These are phyloP conservation scores for Drosophila malerkotliana DNA, from an alignment of 1,140 invertebrate genomes.

Conservation along the genomic window DNA sequence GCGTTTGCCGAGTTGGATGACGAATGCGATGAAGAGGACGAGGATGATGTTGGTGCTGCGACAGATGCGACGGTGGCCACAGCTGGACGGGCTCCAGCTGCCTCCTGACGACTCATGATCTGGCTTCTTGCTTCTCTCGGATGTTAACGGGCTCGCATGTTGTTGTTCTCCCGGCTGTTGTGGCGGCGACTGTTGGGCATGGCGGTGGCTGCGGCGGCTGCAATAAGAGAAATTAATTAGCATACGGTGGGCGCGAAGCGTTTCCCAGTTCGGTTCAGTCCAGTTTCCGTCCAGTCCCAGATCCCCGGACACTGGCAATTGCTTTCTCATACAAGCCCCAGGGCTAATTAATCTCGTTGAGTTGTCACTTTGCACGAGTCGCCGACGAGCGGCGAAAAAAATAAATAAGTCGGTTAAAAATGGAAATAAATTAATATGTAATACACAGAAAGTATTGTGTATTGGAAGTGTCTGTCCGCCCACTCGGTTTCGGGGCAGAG, in stretches of 20 bases:
- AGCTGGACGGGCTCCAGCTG: constrained; percentile 19
- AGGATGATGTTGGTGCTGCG: constrained; percentile 21
- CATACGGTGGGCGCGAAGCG: constrained; percentile 43
- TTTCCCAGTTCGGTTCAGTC: constrained; percentile 11
- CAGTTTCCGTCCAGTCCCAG: no score
- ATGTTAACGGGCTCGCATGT: constrained; percentile 52
- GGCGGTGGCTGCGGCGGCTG: constrained; percentile 21
- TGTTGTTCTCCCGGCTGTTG: constrained; percentile 30
- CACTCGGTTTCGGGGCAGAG: constrained; percentile 19
- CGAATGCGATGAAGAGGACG: constrained; percentile 19
- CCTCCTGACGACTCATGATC: constrained; percentile 68
- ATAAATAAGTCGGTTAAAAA: constrained; percentile 41
- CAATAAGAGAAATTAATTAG: constrained; percentile 61
- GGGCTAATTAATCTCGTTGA: constrained; percentile 60
- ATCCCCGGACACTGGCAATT: constrained; percentile 61
- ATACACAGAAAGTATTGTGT: constrained; percentile 7
- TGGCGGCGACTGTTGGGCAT: constrained; percentile 24
- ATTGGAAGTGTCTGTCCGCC: constrained; percentile 17
- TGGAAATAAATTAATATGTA: constrained; percentile 29
- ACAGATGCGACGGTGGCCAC: constrained; percentile 6
- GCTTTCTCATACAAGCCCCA: constrained; percentile 35
- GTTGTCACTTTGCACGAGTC: constrained; percentile 63
- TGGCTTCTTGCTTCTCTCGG: constrained; percentile 20
- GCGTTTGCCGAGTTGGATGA: constrained; percentile 14
- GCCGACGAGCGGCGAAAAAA: background rate